A percentile compares a stretch with the other conserved stretches of the same genome.
Conservation (phyloP, 1,140 invertebrate species). For the Acromyrmex echinatior region DNA sequence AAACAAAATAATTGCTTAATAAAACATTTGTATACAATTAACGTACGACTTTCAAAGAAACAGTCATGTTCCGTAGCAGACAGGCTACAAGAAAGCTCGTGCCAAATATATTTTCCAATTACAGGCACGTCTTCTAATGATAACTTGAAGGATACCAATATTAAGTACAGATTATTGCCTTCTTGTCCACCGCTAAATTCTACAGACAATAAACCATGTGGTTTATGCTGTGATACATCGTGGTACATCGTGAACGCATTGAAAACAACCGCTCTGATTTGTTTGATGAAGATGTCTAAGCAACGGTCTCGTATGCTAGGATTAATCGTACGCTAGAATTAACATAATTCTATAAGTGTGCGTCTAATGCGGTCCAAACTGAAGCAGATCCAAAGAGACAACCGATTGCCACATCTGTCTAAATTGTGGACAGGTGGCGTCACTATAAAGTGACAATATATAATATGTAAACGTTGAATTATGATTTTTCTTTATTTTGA, state of each 20-base stretch:
- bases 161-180: conserved; percentile 94
- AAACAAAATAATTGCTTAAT: conserved; percentile 21
- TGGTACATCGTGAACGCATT: conserved; percentile 70
- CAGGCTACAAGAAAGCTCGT: conserved; percentile 92
- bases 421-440: conserved; percentile 89
- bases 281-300: too few species aligned
- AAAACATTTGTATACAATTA: conserved; percentile 80
- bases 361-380: too few species aligned
- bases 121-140: conserved; percentile 94
- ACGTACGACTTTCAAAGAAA: conserved; percentile 93
- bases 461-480: background rate
- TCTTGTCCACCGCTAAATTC: conserved; percentile 87
- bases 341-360: too few species aligned
- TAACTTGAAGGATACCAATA: conserved; percentile 94
- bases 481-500: background rate
- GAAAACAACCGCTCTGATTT: too few species aligned
- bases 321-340: too few species aligned
- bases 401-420: conserved; percentile 90
- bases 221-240: conserved; percentile 94
- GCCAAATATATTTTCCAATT: conserved; percentile 96
- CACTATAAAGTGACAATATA: conserved; percentile 84
- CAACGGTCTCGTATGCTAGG: too few species aligned
- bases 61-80: conserved; percentile 91
- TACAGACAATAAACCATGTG: conserved; percentile 92
- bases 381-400: too few species aligned